phyloP scores from a whole-genome alignment of 2,888 invertebrate genomes.

The Pyrrhosoma nymphula region DNA sequence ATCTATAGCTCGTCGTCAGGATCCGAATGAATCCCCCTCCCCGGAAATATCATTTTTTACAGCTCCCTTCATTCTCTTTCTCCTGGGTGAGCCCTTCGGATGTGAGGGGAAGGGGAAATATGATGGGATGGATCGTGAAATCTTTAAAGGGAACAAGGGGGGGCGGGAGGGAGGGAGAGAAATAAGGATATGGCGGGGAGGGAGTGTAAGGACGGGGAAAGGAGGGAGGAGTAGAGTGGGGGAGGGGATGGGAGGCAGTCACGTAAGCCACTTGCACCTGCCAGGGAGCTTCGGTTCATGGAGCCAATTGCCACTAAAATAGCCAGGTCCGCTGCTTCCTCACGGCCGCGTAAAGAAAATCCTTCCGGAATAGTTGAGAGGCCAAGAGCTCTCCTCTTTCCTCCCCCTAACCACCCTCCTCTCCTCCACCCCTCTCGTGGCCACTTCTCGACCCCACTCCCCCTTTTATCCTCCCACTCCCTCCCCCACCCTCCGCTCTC shows the following conservation, averaged over 20 bases:
- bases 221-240: background rate
- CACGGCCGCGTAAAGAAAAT: conserved; percentile 44
- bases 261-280: conserved; percentile 59
- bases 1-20: background rate
- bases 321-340: conserved; percentile 52
- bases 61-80: background rate
- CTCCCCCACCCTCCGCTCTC: background rate
- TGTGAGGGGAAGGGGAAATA: background rate
- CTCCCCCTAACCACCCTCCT: background rate
- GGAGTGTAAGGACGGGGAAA: background rate
- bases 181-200: background rate
- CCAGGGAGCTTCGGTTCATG: conserved; percentile 56
- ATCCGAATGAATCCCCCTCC: background rate
- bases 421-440: background rate
- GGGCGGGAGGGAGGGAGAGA: background rate
- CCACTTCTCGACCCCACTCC: background rate
- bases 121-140: background rate
- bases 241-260: conserved; percentile 16
- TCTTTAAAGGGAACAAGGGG: background rate
- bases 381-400: background rate
- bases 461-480: background rate
- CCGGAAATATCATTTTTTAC: background rate
- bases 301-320: conserved; percentile 60
- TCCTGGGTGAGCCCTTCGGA: background rate
- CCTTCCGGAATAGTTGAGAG: conserved; percentile 55